A percentile compares a stretch with the other conserved stretches of the same genome.
Evolutionary conservation across 2,113 vertebrate species (phyloP).

Genomic region (Zosterops pallidus): DNA sequence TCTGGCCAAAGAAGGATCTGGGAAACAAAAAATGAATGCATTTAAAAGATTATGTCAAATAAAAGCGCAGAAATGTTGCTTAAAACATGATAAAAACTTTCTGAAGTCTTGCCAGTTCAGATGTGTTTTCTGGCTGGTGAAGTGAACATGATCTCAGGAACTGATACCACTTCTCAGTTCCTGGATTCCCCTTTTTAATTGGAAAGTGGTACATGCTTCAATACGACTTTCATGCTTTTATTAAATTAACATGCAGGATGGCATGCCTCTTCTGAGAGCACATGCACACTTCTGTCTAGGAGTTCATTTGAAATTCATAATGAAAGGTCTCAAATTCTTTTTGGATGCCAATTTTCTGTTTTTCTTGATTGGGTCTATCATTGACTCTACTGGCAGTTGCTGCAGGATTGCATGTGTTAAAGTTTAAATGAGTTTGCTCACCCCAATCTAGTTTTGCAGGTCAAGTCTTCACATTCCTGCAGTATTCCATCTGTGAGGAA

Average conservation of each 20-base stretch:
- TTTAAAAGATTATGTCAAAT: constrained; percentile 4
- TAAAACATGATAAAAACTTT: constrained; percentile 10
- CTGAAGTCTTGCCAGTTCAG: constrained; percentile 41
- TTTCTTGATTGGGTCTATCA: background rate
- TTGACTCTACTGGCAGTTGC: background rate
- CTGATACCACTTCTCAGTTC: constrained; percentile 6
- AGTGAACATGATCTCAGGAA: constrained; percentile 33
- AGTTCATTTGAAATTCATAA: background rate
- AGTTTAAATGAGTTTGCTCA: background rate
- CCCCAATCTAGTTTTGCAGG: background rate
- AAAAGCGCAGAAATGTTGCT: constrained; percentile 29
- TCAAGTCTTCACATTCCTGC: background rate
- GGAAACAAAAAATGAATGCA: background rate
- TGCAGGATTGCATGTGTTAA: background rate
- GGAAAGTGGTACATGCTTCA: constrained; percentile 24
- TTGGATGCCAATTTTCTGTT: background rate
- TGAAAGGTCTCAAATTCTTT: constrained; percentile 5
- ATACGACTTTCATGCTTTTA: constrained; percentile 10
- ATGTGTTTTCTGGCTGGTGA: constrained; percentile 23
- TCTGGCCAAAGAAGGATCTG: background rate
- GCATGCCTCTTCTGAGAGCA: background rate
- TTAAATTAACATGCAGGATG: background rate
- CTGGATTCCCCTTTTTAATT: constrained; percentile 40
- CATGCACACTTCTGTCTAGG: background rate
- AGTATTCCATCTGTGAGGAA: constrained; percentile 8